Evolutionary conservation across 1,140 invertebrate genomes (phyloP).

Genomic region (Chelonus insularis): DNA sequence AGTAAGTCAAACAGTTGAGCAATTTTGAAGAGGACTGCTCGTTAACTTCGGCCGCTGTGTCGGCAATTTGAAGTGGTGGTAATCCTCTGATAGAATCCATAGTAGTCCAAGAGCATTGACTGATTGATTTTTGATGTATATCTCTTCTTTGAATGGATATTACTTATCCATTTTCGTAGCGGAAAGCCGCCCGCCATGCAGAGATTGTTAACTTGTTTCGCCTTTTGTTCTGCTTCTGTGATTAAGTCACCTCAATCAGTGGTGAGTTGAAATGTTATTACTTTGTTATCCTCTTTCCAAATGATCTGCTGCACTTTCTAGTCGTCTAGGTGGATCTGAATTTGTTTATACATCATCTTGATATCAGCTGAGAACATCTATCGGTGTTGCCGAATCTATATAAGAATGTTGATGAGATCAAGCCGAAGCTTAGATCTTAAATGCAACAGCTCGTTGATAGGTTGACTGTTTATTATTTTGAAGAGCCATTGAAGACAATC

Average conservation of each 20-base stretch:
- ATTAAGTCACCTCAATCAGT: conserved; percentile 18
- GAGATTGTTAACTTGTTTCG: not conserved
- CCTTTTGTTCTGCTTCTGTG: not conserved
- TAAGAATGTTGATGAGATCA: conserved; percentile 8
- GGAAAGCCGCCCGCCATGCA: conserved; percentile 28
- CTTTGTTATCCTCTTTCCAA: conserved; percentile 28
- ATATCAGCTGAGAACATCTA: conserved; percentile 20
- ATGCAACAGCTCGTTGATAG: conserved; percentile 38
- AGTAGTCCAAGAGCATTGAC: not conserved
- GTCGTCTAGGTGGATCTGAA: conserved; percentile 38
- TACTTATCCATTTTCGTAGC: conserved; percentile 19
- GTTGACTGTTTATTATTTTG: conserved; percentile 37
- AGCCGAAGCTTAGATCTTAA: conserved; percentile 17
- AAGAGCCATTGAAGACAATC: conserved; percentile 49
- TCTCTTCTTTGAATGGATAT: conserved; percentile 3
- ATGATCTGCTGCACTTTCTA: conserved; percentile 38
- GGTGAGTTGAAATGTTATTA: conserved; percentile 38
- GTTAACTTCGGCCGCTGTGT: no score
- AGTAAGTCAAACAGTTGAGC: no score
- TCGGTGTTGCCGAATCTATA: conserved; percentile 8
- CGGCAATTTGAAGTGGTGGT: no score
- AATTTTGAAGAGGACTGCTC: no score
- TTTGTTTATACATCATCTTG: conserved; percentile 36
- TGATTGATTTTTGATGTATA: not conserved
- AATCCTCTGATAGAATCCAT: not conserved